Conservation (phyloP, 2,888 invertebrate species). For the Sympetrum striolatum region DNA sequence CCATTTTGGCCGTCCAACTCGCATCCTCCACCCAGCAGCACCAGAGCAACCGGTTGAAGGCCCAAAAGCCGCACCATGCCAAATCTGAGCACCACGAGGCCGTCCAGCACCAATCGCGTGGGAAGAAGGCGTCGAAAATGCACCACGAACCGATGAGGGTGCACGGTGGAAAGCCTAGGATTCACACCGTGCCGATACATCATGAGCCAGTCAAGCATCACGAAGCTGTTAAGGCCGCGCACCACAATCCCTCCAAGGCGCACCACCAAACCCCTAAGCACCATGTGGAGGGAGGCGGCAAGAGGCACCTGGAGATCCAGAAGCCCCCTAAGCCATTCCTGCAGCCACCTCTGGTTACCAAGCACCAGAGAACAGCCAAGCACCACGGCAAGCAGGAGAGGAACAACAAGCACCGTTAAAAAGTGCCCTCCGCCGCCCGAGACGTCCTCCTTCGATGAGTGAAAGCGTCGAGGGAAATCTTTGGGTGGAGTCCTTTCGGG, state of each 20-base stretch:
- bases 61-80: not conserved
- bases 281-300: not conserved
- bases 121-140: not conserved
- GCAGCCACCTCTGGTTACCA: not conserved
- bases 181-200: not conserved
- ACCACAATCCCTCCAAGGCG: not conserved
- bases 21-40: not conserved
- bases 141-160: not conserved
- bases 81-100: not conserved
- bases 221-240: not conserved
- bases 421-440: too few species aligned
- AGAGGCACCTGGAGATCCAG: not conserved
- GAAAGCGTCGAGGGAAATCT: too few species aligned
- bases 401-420: not conserved
- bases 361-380: not conserved
- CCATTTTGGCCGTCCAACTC: not conserved
- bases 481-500: too few species aligned
- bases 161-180: not conserved
- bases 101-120: not conserved
- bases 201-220: not conserved
- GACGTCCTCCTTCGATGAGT: too few species aligned
- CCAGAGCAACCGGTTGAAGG: not conserved
- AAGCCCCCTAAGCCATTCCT: constrained; percentile 18
- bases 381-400: not conserved
- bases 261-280: not conserved